Percentiles rank a stretch among this genome's conserved stretches.
phyloP scores from a whole-genome alignment of 2,113 vertebrate species.

The Poeciliopsis retropinna region DNA sequence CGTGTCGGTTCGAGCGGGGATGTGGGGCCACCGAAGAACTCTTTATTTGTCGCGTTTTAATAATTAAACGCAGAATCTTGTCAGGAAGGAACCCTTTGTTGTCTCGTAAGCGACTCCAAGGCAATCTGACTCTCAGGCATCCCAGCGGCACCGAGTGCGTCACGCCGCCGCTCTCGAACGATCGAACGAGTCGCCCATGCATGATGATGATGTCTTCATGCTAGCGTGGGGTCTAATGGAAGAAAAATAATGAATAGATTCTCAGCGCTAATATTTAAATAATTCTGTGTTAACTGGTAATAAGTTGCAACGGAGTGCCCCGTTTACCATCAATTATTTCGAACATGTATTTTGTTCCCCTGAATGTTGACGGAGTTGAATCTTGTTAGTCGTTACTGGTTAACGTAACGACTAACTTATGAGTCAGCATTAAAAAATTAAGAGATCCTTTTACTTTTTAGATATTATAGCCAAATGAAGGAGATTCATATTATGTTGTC shows the following conservation, averaged over 20 bases:
- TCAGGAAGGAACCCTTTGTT: constrained; percentile 60
- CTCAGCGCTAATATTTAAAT: not conserved
- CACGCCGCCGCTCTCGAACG: constrained; percentile 31
- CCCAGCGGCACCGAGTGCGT: constrained; percentile 40
- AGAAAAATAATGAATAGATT: not conserved
- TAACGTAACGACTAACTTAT: too few relatives aligned
- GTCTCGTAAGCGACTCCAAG: constrained; percentile 50
- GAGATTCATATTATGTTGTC: too few relatives aligned
- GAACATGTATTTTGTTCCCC: not conserved
- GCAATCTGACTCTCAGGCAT: constrained; percentile 43
- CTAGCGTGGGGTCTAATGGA: constrained; percentile 7
- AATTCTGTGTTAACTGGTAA: not conserved
- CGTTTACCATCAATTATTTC: not conserved
- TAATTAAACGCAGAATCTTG: constrained; percentile 60
- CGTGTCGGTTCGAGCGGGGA: constrained; percentile 16
- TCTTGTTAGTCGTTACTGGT: not conserved
- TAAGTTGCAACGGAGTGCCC: not conserved
- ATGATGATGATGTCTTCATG: constrained; percentile 52
- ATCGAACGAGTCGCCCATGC: constrained; percentile 34
- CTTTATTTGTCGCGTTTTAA: constrained; percentile 65
- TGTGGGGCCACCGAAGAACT: constrained; percentile 29
- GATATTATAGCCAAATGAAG: too few relatives aligned
- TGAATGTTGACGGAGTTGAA: not conserved
- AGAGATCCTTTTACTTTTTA: too few relatives aligned
- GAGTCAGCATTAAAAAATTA: too few relatives aligned